Evolutionary conservation across 2,797 vertebrate species (phyloP).

Genomic region (Acanthurus tractus): DNA sequence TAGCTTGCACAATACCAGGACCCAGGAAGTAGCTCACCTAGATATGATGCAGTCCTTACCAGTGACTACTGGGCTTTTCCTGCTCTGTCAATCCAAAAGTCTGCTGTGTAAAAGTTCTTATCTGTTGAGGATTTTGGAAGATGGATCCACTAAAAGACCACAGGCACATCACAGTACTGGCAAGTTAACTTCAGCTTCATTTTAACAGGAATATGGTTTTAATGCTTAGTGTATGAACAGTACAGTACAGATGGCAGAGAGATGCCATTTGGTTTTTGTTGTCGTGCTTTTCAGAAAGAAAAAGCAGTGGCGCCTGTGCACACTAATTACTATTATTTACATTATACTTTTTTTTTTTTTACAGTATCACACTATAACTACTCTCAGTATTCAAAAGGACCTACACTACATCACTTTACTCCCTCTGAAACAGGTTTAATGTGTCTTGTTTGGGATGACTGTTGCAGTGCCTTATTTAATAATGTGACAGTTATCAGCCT

Average conservation of each 20-base stretch:
- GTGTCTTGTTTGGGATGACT: slow-evolving; percentile 45
- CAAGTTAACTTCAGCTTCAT: background rate
- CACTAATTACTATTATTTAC: slow-evolving; percentile 46
- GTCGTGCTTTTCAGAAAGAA: background rate
- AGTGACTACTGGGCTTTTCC: background rate
- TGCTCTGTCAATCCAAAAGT: background rate
- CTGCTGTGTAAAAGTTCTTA: too few relatives aligned
- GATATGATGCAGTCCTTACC: background rate
- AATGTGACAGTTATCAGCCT: slow-evolving; percentile 43
- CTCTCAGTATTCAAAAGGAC: slow-evolving; percentile 46
- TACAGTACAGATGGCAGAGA: background rate
- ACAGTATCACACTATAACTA: slow-evolving; percentile 41
- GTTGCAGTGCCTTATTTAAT: slow-evolving; percentile 81
- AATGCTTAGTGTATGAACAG: too few relatives aligned
- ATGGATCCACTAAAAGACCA: background rate
- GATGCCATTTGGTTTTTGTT: slow-evolving; percentile 4
- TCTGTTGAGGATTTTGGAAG: background rate
- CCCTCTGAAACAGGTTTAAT: slow-evolving; percentile 20
- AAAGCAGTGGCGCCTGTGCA: slow-evolving; percentile 55
- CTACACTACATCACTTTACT: slow-evolving; percentile 77
- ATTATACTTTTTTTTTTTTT: slow-evolving; percentile 45
- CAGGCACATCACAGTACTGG: background rate
- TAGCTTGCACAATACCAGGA: background rate
- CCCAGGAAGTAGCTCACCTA: background rate
- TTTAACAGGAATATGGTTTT: background rate